Evolutionary conservation across 2,888 invertebrate species (phyloP).

Genomic region (Macrophya annulata): DNA sequence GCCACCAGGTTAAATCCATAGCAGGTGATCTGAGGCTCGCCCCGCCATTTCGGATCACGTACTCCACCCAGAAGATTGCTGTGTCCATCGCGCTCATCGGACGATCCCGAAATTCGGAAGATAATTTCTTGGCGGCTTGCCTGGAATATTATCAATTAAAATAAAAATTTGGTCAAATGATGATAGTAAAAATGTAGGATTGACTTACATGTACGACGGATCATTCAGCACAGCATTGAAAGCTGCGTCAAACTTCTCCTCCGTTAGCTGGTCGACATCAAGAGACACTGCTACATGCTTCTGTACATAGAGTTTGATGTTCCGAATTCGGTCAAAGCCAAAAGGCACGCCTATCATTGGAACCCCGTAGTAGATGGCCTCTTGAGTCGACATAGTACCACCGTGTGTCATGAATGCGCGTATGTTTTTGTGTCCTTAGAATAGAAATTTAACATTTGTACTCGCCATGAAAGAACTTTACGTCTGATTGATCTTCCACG

Average conservation of each 20-base stretch:
- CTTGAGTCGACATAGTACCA: slow-evolving; percentile 67
- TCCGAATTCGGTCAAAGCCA: slow-evolving; percentile 66
- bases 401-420: slow-evolving; percentile 73
- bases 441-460: neutral
- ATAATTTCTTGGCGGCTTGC: slow-evolving; percentile 57
- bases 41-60: slow-evolving; percentile 39
- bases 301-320: slow-evolving; percentile 66
- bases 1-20: slow-evolving; percentile 41
- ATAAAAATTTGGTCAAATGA: neutral
- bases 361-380: slow-evolving; percentile 66
- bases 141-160: slow-evolving; percentile 57
- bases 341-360: slow-evolving; percentile 69
- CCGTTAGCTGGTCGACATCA: slow-evolving; percentile 63
- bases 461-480: neutral
- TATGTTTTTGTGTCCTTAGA: slow-evolving; percentile 73
- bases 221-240: slow-evolving; percentile 66
- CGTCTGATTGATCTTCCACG: neutral
- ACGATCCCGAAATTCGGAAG: slow-evolving; percentile 28
- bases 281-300: slow-evolving; percentile 67
- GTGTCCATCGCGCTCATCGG: slow-evolving; percentile 49
- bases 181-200: neutral
- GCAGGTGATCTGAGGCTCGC: slow-evolving; percentile 40
- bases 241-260: slow-evolving; percentile 64
- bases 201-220: slow-evolving; percentile 63
- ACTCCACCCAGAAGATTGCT: slow-evolving; percentile 48